phyloP scores from a whole-genome alignment of 1,140 invertebrate genomes.

The Hylaeus volcanicus region DNA sequence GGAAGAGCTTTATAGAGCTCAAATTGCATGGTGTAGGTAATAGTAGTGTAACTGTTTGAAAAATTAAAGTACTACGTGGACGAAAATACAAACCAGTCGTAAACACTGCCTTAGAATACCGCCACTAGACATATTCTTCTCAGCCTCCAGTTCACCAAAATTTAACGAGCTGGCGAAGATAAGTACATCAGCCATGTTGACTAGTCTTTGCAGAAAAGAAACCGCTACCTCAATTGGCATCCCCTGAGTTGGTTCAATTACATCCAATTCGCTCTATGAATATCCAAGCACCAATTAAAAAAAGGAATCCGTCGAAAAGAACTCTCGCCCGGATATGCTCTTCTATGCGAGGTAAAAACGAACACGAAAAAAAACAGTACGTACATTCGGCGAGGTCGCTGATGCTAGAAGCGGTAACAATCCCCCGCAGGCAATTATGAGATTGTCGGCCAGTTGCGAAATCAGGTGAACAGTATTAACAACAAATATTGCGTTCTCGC shows the following conservation, averaged over 20 bases:
- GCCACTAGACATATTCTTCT: slow-evolving; percentile 99
- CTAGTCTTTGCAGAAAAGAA: slow-evolving; percentile 96
- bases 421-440: slow-evolving; percentile 99
- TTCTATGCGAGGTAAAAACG: slow-evolving; percentile 19
- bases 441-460: slow-evolving; percentile 98
- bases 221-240: slow-evolving; percentile 99
- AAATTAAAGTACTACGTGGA: slow-evolving; percentile 43
- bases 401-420: slow-evolving; percentile 97
- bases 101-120: slow-evolving; percentile 98
- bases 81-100: slow-evolving; percentile 88
- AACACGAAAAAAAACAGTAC: slow-evolving; percentile 66
- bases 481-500: slow-evolving; percentile 99
- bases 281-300: slow-evolving; percentile 52
- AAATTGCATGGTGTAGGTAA: neutral
- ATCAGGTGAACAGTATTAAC: slow-evolving; percentile 99
- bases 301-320: slow-evolving; percentile 17
- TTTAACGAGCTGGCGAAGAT: slow-evolving; percentile 98
- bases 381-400: slow-evolving; percentile 98
- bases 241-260: slow-evolving; percentile 98
- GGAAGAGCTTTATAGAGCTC: neutral
- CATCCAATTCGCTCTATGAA: slow-evolving; percentile 96
- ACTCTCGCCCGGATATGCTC: slow-evolving; percentile 18
- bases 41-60: slow-evolving; percentile 8
- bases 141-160: slow-evolving; percentile 98
- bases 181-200: slow-evolving; percentile 98